Percentiles rank a stretch among this genome's conserved stretches.
These are phyloP conservation scores for Macrophya alboannulata DNA, from an alignment of 2,888 invertebrate species.

Conservation along the genomic window DNA sequence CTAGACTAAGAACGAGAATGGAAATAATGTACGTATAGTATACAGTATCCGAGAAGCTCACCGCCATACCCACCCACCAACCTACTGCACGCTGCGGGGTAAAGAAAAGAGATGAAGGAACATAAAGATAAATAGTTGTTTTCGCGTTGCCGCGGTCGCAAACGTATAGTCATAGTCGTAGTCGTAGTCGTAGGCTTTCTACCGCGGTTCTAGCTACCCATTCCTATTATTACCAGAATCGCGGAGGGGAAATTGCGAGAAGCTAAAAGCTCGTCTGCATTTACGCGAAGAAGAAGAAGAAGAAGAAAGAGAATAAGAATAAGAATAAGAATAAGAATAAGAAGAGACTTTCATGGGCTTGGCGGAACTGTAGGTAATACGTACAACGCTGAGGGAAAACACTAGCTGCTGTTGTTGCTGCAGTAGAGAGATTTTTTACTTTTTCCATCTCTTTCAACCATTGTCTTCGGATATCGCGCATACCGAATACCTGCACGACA, in stretches of 20 bases:
- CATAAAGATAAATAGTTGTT: conserved; percentile 41
- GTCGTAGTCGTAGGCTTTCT: not conserved
- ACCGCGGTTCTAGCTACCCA: not conserved
- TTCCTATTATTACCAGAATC: conserved; percentile 22
- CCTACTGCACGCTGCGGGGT: not conserved
- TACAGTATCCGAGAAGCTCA: not conserved
- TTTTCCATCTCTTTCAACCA: not conserved
- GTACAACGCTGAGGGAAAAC: not conserved
- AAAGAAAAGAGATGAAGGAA: conserved; percentile 35
- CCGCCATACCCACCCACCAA: not conserved
- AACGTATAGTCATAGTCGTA: not conserved
- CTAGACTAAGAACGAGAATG: not conserved
- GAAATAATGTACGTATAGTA: not conserved
- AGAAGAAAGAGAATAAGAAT: not conserved
- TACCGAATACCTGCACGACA: not conserved
- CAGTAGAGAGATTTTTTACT: not conserved
- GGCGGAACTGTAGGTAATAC: not conserved
- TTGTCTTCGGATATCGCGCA: not conserved
- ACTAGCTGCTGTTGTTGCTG: not conserved
- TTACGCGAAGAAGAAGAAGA: not conserved
- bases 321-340: not conserved
- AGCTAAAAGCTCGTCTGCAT: conserved; percentile 14
- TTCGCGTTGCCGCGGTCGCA: conserved; percentile 33
- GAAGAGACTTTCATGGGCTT: not conserved
- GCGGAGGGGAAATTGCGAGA: conserved; percentile 14